A percentile compares a stretch with the other conserved stretches of the same genome.
phyloP scores from a whole-genome alignment of 2,113 vertebrate species.

The Synchiropus splendidus region DNA sequence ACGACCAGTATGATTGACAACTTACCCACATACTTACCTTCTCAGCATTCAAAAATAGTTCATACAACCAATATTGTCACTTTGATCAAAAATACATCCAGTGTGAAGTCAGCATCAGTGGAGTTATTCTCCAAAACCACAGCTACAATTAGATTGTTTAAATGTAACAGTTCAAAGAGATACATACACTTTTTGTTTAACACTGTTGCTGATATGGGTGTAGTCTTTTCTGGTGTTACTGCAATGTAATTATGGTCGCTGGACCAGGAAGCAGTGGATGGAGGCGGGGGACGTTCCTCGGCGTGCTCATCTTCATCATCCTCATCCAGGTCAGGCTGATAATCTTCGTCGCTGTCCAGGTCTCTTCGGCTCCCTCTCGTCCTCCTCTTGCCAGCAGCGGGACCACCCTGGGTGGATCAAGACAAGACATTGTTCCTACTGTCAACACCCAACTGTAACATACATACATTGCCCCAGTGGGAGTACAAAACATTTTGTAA shows the following conservation, averaged over 20 bases:
- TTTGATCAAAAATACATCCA: conserved; percentile 23
- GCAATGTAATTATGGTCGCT: conserved; percentile 99
- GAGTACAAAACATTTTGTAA: no score
- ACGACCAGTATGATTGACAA: conserved; percentile 18
- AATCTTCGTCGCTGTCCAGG: conserved; percentile 56
- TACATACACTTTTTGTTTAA: conserved; percentile 99
- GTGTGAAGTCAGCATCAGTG: conserved; percentile 16
- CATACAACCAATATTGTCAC: conserved; percentile 22
- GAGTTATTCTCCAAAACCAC: conserved; percentile 21
- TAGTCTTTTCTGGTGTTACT: conserved; percentile 94
- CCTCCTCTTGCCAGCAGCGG: conserved; percentile 59
- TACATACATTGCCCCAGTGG: no score
- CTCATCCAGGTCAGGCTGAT: conserved; percentile 36
- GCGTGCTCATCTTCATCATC: conserved; percentile 66
- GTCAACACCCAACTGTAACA: no score
- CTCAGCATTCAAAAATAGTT: conserved; percentile 26
- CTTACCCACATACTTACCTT: conserved; percentile 62
- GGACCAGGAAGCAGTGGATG: conserved; percentile 87
- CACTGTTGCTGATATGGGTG: conserved; percentile 85
- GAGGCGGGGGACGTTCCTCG: conserved; percentile 65
- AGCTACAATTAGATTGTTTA: conserved; percentile 36
- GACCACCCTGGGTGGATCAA: conserved; percentile 57
- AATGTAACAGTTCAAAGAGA: conserved; percentile 75
- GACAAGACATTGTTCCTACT: conserved; percentile 3
- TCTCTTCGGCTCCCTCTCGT: conserved; percentile 52